Evolutionary conservation across 2,113 vertebrate species (phyloP).

Genomic region (Xenopus tropicalis): UCB_Xtro_10.0 CM004445.2:97016001-97016500

Average conservation of each 20-base stretch:
- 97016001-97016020: no score
- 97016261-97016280: constrained; percentile 86
- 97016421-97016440: constrained; percentile 83
- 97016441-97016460: constrained; percentile 47
- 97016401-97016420: constrained; percentile 86
- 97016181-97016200: no score
- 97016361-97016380: constrained; percentile 68
- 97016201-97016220: no score
- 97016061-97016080: no score
- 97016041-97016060: no score
- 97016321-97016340: constrained; percentile 69
- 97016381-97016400: constrained; percentile 74
- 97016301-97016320: constrained; percentile 77
- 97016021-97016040: no score
- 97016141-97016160: no score
- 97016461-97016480: neutral
- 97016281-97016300: constrained; percentile 72
- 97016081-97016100: no score
- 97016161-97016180: no score
- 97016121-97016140: no score
- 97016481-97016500: neutral
- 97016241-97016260: constrained; percentile 87
- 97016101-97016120: no score
- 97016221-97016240: no score
- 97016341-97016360: constrained; percentile 60